Base-by-base conservation (phyloP, 2,797 vertebrate genomes). In the Chaenodraco wilsoni region DNA sequence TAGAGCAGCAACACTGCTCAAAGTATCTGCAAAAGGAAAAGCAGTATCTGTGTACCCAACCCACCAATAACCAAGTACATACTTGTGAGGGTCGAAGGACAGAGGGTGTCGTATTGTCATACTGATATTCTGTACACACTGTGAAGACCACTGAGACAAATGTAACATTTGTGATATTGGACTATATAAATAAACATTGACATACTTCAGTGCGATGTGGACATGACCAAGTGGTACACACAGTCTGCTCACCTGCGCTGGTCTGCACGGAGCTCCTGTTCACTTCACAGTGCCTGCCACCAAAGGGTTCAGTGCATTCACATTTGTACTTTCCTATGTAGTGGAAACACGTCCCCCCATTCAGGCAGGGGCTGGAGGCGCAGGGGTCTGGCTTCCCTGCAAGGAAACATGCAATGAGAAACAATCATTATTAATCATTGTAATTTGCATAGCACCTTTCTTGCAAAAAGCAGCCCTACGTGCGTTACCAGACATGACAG, bases 301-400 rank as follows among this genome's bases (percentile, higher is more conserved):
- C 87, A 84, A 96, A 99, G 69, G 92, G 91, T 0, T 92, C 93
- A 12, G 95, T 94, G 76, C 98, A 99, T 90, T 99, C 97, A 13
- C 98, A 99, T 91, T 99, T 99, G 91, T 98, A 99, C 90, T 99
- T 99, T 83, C 98, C 98, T 2, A 98, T 97, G 91, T 99, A 99
- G 91, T 99, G 98, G 91, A 99, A 99, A 90, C 98, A 99, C 1
- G 97, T 99, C 50, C 98, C 98, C 0, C 97, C 97, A 0, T 99
- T 98, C 79, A 97, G 93, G 88, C 98, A 99, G 19, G 98, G 98
- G 72, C 97, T 95, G 0, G 97, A 98, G 16, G 97, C 92, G 1
- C 98, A 99, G 0, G 98, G 97, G 89, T 99, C 98, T 0, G 97
- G 98, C 85, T 97, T 99, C 70, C 98, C 98, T 99, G 88, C 72